Base-by-base conservation (phyloP, 2,888 invertebrate species). In the Serrognathus titanus region DNA sequence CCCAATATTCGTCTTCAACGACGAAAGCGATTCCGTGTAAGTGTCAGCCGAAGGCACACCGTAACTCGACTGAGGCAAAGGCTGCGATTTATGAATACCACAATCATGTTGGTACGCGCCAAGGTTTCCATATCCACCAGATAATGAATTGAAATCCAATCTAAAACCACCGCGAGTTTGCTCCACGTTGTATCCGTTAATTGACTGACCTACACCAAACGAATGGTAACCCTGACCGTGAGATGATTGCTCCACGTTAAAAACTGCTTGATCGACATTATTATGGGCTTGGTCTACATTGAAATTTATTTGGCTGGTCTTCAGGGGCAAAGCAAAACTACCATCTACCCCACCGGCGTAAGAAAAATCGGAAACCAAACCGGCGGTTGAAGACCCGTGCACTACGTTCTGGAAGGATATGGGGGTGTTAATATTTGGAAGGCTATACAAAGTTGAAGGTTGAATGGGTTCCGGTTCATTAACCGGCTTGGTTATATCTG, bases 21-120 rank as follows among this genome's bases (percentile, higher is more conserved):
- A 79, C 50, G 80, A 81, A 1, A 83, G 68, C 35, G 83, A 81
- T 0, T 81, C 80, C 0, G 82, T 79, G 61, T 83, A 84, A 53
- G 78, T 81, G 0, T 81, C 79, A 1, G 80, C 82, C 7, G 79
- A 74, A 0, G 84, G 82, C 10, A 73, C 71, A 16, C 72, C 75
- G 60, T 75, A 76, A n/a, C 71, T 68, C 43, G 73, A 60, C n/a
- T 53, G 50, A 11, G 75, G 71, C 39, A 74, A 58, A n/a, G 69
- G 69, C 59, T 72, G 71, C 11, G 71, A 68, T 59, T 70, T 71
- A 52, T 75, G 71, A 24, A 66, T 61, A 40, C 63, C 69, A 57
- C 78, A 78, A 59, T 77, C 75, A 55, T 71, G 69, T 20, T 66
- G 62, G 20, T 49, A 49, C 13, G 39, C 24, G 4, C 54, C 59